Evolutionary conservation across 2,113 vertebrate genomes (phyloP), one percentile per base, ranked within the genome.

Genomic region (Candoia aspera): DNA sequence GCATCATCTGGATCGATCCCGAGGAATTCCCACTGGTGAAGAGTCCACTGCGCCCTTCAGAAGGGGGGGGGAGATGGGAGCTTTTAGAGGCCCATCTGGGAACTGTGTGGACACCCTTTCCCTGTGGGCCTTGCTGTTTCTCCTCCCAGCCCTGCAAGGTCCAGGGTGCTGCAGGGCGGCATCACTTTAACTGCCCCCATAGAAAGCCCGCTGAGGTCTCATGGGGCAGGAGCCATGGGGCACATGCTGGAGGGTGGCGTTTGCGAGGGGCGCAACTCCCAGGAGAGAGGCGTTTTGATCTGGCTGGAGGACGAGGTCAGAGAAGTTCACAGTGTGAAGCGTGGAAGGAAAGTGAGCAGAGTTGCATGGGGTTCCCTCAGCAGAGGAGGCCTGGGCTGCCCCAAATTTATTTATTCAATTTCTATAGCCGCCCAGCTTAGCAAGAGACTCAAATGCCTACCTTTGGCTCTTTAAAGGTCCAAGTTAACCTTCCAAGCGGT

Each of bases 1-100:
- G 99, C 97, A 98, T 99, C 95, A 98, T 99, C 97, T 99, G 98
- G 98, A 98, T 99, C 0, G 98, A 99, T 95, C 99, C 99, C 0
- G 99, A 99, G 84, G 97, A 98, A 29, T 99, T 99, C 96, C 98
- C 99, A 0, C 96, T 99, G 98, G 98, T 99, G 96, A 96, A 93
- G 94, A 90, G 33, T 1, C 11, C 42, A 1, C 19, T 0, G 4
- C 0, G 79, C n/a, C 29, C 37, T 91, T 59, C 13, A 29, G 59
- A 54, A 3, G 26, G 1, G n/a, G 24, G 60, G n/a, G n/a, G 4
- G 42, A 8, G 49, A 49, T 4, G 29, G 46, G 24, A 12, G 4
- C 3, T 87, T 54, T 54, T 29, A 33, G 49, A 3, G 53, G 29
- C 73, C 17, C 21, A 33, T 37, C 68, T 19, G n/a, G 68, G 68